Evolutionary conservation across 2,888 invertebrate species (phyloP).

Genomic region (Zygaena filipendulae): DNA sequence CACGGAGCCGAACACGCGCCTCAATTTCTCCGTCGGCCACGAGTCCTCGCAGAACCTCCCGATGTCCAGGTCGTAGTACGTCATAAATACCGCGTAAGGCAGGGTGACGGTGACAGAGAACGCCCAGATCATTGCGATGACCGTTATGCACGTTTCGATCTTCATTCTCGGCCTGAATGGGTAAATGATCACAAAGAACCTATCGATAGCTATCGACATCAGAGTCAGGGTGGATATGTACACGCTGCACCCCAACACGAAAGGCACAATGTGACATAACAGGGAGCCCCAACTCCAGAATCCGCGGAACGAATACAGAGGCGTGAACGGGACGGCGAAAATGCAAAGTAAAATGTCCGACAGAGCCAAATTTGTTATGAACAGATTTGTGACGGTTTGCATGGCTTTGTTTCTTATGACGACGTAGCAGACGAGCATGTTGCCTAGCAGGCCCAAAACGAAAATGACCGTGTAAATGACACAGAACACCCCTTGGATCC

Average conservation of each 20-base stretch:
- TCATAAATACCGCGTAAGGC: conserved; percentile 91
- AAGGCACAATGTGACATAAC: conserved; percentile 93
- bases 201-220: conserved; percentile 96
- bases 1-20: conserved; percentile 84
- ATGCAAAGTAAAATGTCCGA: conserved; percentile 94
- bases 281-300: conserved; percentile 94
- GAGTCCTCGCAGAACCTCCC: conserved; percentile 83
- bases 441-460: conserved; percentile 88
- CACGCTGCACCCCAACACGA: conserved; percentile 94
- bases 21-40: conserved; percentile 88
- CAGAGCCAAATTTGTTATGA: conserved; percentile 95
- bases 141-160: conserved; percentile 82
- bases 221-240: conserved; percentile 97
- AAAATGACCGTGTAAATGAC: conserved; percentile 87
- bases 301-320: conserved; percentile 90
- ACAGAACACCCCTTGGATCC: conserved; percentile 78
- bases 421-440: conserved; percentile 92
- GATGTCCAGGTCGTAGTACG: conserved; percentile 59
- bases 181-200: conserved; percentile 97
- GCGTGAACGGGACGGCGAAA: conserved; percentile 96
- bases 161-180: conserved; percentile 95
- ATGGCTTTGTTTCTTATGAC: conserved; percentile 92
- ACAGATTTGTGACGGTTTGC: conserved; percentile 98
- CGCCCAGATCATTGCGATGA: conserved; percentile 92
- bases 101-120: conserved; percentile 87